Evolutionary conservation across 1,140 invertebrate species (phyloP).

Genomic region (Drosophila sturtevanti): DNA sequence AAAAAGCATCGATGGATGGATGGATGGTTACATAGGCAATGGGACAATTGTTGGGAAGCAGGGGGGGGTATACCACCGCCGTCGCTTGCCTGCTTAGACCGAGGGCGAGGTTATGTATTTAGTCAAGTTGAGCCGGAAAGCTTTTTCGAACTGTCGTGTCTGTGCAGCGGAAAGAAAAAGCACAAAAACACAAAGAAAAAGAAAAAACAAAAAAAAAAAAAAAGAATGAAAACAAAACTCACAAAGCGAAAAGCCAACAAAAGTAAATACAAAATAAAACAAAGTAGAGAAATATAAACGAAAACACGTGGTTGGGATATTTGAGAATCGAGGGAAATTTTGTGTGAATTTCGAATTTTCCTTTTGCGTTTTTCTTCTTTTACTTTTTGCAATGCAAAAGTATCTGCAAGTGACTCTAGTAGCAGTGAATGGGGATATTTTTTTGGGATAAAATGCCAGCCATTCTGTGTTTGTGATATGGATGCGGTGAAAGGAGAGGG

Average conservation of each 20-base stretch:
- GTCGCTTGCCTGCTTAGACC: neutral
- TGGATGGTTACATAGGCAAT: too few species aligned
- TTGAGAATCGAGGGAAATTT: conserved; percentile 39
- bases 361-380: too few species aligned
- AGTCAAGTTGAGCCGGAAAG: conserved; percentile 26
- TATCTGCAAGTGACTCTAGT: conserved; percentile 18
- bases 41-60: too few species aligned
- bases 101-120: conserved; percentile 57
- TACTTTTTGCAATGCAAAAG: conserved; percentile 18
- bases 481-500: too few species aligned
- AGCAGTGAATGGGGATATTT: conserved; percentile 15
- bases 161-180: conserved; percentile 48
- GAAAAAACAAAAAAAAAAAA: conserved; percentile 36
- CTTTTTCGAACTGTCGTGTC: conserved; percentile 31
- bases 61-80: neutral
- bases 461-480: too few species aligned
- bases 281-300: conserved; percentile 38
- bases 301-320: conserved; percentile 63
- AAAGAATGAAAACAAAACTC: conserved; percentile 6
- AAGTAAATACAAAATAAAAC: conserved; percentile 28
- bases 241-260: conserved; percentile 35
- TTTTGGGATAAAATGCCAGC: conserved; percentile 33
- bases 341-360: conserved; percentile 40
- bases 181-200: conserved; percentile 39
- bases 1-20: conserved; percentile 8